These are phyloP conservation scores for Corticium candelabrum DNA, from an alignment of 37 sponge, comb jelly and placozoan genomes.

Conservation along the genomic window DNA sequence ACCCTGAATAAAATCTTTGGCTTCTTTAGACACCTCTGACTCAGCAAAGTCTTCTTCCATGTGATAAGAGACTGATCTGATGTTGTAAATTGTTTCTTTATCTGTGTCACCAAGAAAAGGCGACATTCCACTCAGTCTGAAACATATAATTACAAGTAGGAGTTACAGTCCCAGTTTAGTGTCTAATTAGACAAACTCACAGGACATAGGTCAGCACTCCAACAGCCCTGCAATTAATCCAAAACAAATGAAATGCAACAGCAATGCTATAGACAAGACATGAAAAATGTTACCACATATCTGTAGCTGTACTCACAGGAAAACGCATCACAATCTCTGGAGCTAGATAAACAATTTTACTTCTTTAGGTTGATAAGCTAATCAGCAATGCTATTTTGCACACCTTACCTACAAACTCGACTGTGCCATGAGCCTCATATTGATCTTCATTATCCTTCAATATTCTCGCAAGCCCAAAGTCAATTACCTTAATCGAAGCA, in stretches of 20 bases:
- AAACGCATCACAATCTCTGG: not conserved
- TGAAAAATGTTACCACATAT: constrained; percentile 1
- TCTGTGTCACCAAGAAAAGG: constrained; percentile 84
- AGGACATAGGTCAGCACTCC: constrained; percentile 75
- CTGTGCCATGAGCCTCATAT: not conserved
- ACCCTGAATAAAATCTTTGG: constrained; percentile 60
- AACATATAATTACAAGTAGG: not conserved
- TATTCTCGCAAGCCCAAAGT: not conserved
- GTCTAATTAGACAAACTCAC: constrained; percentile 69
- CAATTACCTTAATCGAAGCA: not conserved
- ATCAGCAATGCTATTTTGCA: no score
- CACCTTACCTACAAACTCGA: not conserved
- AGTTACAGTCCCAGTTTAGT: not conserved
- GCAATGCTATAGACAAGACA: no score
- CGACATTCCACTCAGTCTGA: constrained; percentile 70
- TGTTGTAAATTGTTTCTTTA: constrained; percentile 58
- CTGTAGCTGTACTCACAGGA: not conserved
- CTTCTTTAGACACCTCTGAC: constrained; percentile 30
- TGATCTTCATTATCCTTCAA: not conserved
- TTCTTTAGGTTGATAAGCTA: no score
- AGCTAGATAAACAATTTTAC: not conserved
- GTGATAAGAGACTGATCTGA: constrained; percentile 52
- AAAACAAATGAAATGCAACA: constrained; percentile 5
- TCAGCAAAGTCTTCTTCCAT: constrained; percentile 67
- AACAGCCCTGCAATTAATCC: constrained; percentile 41